These are phyloP conservation scores for Cosmopolites sordidus DNA, from an alignment of 2,888 invertebrate genomes.

Conservation along the genomic window DNA sequence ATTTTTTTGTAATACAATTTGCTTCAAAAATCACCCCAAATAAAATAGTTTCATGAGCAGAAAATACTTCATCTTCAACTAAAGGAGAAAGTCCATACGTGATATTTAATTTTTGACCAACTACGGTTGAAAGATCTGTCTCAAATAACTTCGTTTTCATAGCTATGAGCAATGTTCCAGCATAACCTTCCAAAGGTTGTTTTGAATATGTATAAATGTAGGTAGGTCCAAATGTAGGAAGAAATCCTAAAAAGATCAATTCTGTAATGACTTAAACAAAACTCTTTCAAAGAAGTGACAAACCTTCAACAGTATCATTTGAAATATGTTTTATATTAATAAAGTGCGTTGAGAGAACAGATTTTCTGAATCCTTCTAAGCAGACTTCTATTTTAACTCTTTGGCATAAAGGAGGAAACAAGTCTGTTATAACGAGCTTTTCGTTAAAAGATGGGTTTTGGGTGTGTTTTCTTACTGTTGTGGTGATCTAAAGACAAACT, in stretches of 20 bases:
- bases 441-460: conserved; percentile 71
- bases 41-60: conserved; percentile 60
- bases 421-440: conserved; percentile 70
- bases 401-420: conserved; percentile 77
- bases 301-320: conserved; percentile 54
- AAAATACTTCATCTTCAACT: conserved; percentile 52
- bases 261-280: background rate
- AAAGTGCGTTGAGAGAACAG: conserved; percentile 54
- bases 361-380: conserved; percentile 35
- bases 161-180: conserved; percentile 70
- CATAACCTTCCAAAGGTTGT: conserved; percentile 59
- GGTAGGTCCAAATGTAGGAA: conserved; percentile 80
- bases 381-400: conserved; percentile 65
- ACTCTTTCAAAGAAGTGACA: background rate
- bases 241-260: conserved; percentile 50
- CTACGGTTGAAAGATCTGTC: conserved; percentile 18
- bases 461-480: conserved; percentile 58
- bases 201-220: conserved; percentile 71
- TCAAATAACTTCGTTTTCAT: conserved; percentile 60
- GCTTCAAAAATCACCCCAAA: conserved; percentile 63
- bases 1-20: conserved; percentile 61
- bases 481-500: conserved; percentile 48
- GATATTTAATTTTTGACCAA: conserved; percentile 22
- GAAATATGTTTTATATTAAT: conserved; percentile 58
- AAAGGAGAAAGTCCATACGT: conserved; percentile 42